Percentiles rank a stretch among this genome's conserved stretches.
These are phyloP conservation scores for Leptopilina clavipes DNA, from an alignment of 1,140 invertebrate species.

Conservation along the genomic window DNA sequence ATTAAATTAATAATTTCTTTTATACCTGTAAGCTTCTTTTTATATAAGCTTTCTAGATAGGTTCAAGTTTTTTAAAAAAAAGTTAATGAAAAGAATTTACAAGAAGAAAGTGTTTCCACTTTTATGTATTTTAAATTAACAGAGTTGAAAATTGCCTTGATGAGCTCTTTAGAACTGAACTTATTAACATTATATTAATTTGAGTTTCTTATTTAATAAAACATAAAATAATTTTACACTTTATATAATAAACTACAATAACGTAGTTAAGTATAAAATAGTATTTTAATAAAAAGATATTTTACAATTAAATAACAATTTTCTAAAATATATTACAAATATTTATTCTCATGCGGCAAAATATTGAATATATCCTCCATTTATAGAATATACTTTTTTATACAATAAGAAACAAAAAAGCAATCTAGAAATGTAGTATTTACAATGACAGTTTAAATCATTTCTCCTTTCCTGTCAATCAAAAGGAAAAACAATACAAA, in stretches of 20 bases:
- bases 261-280: no score
- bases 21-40: not conserved
- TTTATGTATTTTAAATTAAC: not conserved
- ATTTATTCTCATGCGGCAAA: no score
- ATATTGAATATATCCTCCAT: no score
- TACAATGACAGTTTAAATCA: not conserved
- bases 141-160: not conserved
- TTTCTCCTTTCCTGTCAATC: constrained; percentile 7
- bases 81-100: not conserved
- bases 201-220: not conserved
- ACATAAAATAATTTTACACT: no score
- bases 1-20: not conserved
- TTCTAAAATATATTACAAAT: no score
- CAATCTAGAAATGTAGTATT: no score
- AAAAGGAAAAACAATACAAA: not conserved
- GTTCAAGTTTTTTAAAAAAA: not conserved
- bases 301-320: no score
- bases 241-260: no score
- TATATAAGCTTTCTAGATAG: not conserved
- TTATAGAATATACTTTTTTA: no score
- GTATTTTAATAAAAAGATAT: no score
- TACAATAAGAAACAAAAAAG: no score
- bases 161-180: not conserved
- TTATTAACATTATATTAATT: not conserved
- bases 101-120: not conserved